phyloP scores from a whole-genome alignment of 2,888 invertebrate species.

The Nebria brevicollis region DNA sequence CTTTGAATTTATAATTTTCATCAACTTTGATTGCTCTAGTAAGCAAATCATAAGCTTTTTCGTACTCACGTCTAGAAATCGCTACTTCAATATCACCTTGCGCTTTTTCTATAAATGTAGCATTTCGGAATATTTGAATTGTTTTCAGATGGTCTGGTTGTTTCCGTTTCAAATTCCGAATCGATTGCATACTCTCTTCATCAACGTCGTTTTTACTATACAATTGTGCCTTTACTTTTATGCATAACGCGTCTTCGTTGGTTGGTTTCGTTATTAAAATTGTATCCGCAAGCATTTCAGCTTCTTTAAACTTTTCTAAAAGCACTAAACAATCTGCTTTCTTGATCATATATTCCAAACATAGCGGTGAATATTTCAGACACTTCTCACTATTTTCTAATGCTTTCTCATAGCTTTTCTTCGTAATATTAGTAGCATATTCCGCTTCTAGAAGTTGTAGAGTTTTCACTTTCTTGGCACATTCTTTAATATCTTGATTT shows the following conservation, averaged over 20 bases:
- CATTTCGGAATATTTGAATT: conserved; percentile 81
- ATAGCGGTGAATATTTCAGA: not conserved
- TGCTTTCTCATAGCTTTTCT: conserved; percentile 31
- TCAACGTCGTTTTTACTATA: conserved; percentile 68
- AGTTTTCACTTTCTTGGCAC: conserved; percentile 2
- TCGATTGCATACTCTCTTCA: conserved; percentile 73
- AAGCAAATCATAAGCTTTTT: conserved; percentile 20
- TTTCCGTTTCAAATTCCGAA: conserved; percentile 78
- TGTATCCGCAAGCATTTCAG: conserved; percentile 85
- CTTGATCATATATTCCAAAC: conserved; percentile 59
- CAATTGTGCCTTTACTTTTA: conserved; percentile 55
- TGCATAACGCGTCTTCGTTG: conserved; percentile 85
- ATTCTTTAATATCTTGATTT: not conserved
- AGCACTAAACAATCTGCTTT: conserved; percentile 88
- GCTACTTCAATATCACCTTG: conserved; percentile 74
- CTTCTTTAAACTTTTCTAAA: conserved; percentile 80
- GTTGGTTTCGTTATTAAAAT: conserved; percentile 78
- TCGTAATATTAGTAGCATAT: conserved; percentile 19
- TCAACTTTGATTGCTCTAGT: conserved; percentile 33
- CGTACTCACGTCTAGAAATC: conserved; percentile 8
- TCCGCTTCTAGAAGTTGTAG: conserved; percentile 9
- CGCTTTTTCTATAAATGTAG: conserved; percentile 80
- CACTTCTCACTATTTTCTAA: conserved; percentile 17
- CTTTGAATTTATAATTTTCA: conserved; percentile 5
- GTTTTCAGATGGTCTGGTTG: conserved; percentile 89